Conservation (phyloP, 1,140 invertebrate species). For the Portunus trituberculatus region DNA sequence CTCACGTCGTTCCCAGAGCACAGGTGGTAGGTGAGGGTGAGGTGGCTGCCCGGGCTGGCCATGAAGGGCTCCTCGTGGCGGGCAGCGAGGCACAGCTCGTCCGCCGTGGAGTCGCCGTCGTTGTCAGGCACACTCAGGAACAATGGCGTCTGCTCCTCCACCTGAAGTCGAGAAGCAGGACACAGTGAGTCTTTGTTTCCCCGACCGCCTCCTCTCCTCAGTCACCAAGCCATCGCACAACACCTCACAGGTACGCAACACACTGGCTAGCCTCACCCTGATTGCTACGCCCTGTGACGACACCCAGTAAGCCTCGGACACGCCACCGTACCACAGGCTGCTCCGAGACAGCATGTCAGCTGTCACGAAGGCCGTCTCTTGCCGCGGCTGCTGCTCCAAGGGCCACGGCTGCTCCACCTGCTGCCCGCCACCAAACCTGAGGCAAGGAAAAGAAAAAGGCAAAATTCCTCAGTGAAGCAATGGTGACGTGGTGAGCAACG, state of each 20-base stretch:
- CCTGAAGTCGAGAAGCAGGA: background rate
- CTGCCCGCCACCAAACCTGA: constrained; percentile 81
- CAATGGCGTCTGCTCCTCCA: constrained; percentile 79
- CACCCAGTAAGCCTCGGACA: constrained; percentile 89
- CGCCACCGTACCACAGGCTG: constrained; percentile 80
- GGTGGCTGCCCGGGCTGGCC: constrained; percentile 31
- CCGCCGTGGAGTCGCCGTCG: constrained; percentile 84
- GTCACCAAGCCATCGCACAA: too few relatives aligned
- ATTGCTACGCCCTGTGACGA: constrained; percentile 86
- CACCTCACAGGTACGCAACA: too few relatives aligned
- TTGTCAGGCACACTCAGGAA: constrained; percentile 87
- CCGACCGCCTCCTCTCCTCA: too few relatives aligned
- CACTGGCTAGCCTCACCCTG: constrained; percentile 80
- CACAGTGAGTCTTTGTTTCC: too few relatives aligned
- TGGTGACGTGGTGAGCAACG: too few relatives aligned
- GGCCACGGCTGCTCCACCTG: constrained; percentile 81
- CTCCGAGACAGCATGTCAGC: constrained; percentile 79
- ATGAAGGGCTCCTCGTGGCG: constrained; percentile 79
- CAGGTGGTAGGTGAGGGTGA: constrained; percentile 83
- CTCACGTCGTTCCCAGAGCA: constrained; percentile 82
- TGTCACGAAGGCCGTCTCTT: constrained; percentile 77
- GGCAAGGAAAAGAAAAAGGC: background rate
- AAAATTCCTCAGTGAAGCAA: too few relatives aligned
- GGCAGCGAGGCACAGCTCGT: constrained; percentile 84
- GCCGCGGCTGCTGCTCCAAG: constrained; percentile 79